These are phyloP conservation scores for Hipparchia sbordonii DNA, from an alignment of 2,888 invertebrate genomes.

Conservation along the genomic window DNA sequence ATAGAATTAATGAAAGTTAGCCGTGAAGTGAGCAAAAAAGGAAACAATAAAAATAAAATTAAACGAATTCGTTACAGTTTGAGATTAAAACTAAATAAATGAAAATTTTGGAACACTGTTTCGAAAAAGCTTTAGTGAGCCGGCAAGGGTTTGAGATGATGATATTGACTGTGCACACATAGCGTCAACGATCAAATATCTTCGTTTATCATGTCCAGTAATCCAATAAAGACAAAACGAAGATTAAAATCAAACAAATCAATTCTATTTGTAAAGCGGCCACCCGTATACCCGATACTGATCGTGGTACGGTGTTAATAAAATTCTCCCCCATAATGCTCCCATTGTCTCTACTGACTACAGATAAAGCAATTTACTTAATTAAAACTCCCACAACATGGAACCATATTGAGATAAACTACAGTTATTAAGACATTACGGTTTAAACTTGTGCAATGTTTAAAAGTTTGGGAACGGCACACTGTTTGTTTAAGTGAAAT, in stretches of 20 bases:
- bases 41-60: too few species aligned
- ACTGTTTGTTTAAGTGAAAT: conserved; percentile 39
- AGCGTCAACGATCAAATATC: not conserved
- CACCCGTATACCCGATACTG: conserved; percentile 73
- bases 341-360: conserved; percentile 67
- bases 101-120: too few species aligned
- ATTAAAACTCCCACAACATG: conserved; percentile 73
- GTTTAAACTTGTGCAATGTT: conserved; percentile 45
- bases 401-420: conserved; percentile 66
- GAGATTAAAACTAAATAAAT: too few species aligned
- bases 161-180: not conserved
- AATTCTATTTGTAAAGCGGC: conserved; percentile 74
- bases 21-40: too few species aligned
- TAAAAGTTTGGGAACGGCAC: conserved; percentile 38
- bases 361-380: conserved; percentile 82
- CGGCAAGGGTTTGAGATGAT: too few species aligned
- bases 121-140: too few species aligned
- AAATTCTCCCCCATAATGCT: conserved; percentile 65
- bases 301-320: conserved; percentile 66
- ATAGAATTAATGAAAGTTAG: too few species aligned
- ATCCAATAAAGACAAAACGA: conserved; percentile 34
- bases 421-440: conserved; percentile 66
- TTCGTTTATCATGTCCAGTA: not conserved
- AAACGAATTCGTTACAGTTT: too few species aligned
- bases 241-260: conserved; percentile 78